Conservation (phyloP, 2,113 vertebrate species). For the Taxidea taxus region DNA sequence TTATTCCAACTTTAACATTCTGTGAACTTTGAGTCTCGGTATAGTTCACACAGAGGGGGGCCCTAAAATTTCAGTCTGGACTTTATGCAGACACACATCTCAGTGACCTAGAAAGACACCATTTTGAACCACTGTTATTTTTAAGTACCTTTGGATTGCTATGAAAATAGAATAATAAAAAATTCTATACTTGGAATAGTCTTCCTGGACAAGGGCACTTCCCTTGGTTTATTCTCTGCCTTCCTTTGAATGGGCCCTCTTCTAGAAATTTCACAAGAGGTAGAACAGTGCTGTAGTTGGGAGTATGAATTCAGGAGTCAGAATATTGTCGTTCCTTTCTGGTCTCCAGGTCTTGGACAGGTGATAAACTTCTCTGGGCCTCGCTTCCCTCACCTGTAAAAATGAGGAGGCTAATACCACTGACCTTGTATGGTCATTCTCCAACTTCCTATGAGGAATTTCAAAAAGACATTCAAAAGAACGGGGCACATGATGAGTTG, state of each 20-base stretch:
- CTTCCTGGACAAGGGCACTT: not conserved
- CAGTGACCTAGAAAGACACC: not conserved
- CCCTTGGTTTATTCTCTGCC: not conserved
- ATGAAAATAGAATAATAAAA: not conserved
- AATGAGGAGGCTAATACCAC: not conserved
- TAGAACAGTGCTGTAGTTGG: not conserved
- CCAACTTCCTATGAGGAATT: not conserved
- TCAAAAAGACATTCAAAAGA: not conserved
- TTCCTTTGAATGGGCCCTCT: not conserved
- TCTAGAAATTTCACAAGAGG: not conserved
- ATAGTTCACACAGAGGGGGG: not conserved
- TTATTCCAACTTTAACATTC: not conserved
- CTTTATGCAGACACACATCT: not conserved
- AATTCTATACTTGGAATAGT: not conserved
- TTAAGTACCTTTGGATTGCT: not conserved
- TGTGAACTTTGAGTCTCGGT: not conserved
- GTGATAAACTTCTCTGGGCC: not conserved
- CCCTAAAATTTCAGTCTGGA: not conserved
- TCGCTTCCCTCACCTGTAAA: not conserved
- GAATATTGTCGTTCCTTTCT: not conserved
- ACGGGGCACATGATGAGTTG: accelerated
- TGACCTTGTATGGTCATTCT: not conserved
- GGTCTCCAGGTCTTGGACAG: not conserved
- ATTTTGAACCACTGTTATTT: not conserved
- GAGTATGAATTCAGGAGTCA: not conserved